These are phyloP conservation scores for Drosophila auraria DNA, from an alignment of 1,140 invertebrate species.

Conservation along the genomic window DNA sequence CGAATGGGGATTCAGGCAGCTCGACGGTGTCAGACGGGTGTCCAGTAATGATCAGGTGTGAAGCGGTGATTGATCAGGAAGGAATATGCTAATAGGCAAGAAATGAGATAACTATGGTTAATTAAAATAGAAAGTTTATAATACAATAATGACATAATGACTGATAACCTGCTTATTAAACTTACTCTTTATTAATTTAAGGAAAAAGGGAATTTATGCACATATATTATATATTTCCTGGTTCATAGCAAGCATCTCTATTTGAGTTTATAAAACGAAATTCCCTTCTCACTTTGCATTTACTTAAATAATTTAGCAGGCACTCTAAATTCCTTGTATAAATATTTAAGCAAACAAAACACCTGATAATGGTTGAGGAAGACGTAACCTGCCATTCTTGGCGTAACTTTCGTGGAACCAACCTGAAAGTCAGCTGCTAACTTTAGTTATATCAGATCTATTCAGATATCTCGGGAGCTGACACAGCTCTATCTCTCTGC, in stretches of 20 bases:
- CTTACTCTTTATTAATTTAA: too few relatives aligned
- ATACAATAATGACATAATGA: not conserved
- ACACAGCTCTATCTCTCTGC: not conserved
- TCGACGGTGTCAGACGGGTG: constrained; percentile 10
- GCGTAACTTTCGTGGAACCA: not conserved
- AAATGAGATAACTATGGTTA: constrained; percentile 5
- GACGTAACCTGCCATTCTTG: constrained; percentile 16
- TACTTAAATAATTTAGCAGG: constrained; percentile 14
- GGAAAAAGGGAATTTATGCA: not conserved
- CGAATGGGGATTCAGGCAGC: constrained; percentile 14
- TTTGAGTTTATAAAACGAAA: constrained; percentile 6
- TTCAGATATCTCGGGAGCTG: not conserved
- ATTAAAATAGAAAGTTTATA: constrained; percentile 9
- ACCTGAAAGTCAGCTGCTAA: not conserved
- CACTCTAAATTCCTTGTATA: constrained; percentile 19
- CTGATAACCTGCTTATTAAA: not conserved
- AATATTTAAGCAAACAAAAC: constrained; percentile 33
- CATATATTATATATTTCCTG: not conserved
- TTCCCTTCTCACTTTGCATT: constrained; percentile 25
- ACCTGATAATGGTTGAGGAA: constrained; percentile 12
- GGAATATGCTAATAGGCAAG: constrained; percentile 22
- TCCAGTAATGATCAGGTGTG: constrained; percentile 17
- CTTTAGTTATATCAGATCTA: constrained; percentile 5
- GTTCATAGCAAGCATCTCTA: not conserved
- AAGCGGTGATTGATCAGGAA: constrained; percentile 34